Evolutionary conservation across 1,140 invertebrate species (phyloP).

Genomic region (Palaemon carinicauda): DNA sequence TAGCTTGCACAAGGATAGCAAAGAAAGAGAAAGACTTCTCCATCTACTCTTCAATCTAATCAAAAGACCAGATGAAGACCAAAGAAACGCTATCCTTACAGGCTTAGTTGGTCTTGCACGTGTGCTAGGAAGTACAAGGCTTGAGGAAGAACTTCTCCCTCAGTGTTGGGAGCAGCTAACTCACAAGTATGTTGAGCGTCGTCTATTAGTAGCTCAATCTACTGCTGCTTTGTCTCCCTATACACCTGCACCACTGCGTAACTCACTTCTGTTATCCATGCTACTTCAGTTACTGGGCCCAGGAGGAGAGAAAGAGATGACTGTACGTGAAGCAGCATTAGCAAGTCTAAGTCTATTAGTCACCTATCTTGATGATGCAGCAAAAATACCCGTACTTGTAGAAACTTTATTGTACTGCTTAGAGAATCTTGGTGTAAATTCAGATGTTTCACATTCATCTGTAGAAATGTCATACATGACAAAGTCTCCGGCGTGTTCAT

Average conservation of each 20-base stretch:
- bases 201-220: conserved; percentile 77
- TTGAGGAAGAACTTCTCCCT: conserved; percentile 77
- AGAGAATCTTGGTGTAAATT: not conserved
- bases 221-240: conserved; percentile 78
- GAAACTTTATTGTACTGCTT: conserved; percentile 51
- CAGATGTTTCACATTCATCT: not conserved
- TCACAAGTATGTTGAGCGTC: conserved; percentile 76
- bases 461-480: not conserved
- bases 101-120: conserved; percentile 74
- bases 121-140: conserved; percentile 67
- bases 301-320: conserved; percentile 75
- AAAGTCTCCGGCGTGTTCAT: conserved; percentile 60
- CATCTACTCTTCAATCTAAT: conserved; percentile 80
- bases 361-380: conserved; percentile 73
- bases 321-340: conserved; percentile 72
- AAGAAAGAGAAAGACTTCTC: conserved; percentile 74
- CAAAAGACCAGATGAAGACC: conserved; percentile 77
- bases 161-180: conserved; percentile 82
- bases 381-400: conserved; percentile 75
- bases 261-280: conserved; percentile 78
- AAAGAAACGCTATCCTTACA: conserved; percentile 75
- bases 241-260: conserved; percentile 74
- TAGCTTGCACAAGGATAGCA: conserved; percentile 71
- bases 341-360: conserved; percentile 74
- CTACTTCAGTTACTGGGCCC: conserved; percentile 74